Conservation (phyloP, 2,113 vertebrate species). For the Mustela nigripes region DNA sequence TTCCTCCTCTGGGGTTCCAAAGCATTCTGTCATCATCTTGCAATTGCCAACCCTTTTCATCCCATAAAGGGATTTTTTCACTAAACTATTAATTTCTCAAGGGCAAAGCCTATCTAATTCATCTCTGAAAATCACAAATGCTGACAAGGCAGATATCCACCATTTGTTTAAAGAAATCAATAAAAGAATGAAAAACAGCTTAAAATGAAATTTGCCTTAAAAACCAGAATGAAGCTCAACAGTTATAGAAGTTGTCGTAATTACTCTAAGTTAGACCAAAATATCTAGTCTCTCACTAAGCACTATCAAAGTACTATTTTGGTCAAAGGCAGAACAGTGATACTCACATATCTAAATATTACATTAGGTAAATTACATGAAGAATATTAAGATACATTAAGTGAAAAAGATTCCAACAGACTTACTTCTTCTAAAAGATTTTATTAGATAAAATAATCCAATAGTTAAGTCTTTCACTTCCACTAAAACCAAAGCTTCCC, state of each 20-base stretch:
- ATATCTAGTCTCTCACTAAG: background rate
- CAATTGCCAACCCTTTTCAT: background rate
- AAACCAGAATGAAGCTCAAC: background rate
- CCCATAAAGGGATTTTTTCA: background rate
- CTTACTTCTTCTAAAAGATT: constrained; percentile 61
- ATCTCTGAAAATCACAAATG: constrained; percentile 35
- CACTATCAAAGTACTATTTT: constrained; percentile 12
- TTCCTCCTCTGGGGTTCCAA: background rate
- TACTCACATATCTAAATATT: background rate
- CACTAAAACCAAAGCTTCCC: constrained; percentile 38
- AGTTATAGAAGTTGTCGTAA: background rate
- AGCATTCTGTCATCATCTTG: constrained; percentile 18
- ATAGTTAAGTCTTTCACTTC: constrained; percentile 23
- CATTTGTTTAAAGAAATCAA: constrained; percentile 13
- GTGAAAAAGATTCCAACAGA: constrained; percentile 15
- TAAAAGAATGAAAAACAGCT: constrained; percentile 11
- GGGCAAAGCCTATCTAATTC: background rate
- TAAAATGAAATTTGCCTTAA: background rate
- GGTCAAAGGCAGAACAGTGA: background rate
- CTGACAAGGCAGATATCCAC: background rate
- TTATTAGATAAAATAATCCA: constrained; percentile 71
- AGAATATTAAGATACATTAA: constrained; percentile 42
- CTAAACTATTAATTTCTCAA: constrained; percentile 48
- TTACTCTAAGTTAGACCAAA: background rate
- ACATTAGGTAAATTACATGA: background rate